Evolutionary conservation across 2,113 vertebrate genomes (phyloP).

Genomic region (Apus apus): DNA sequence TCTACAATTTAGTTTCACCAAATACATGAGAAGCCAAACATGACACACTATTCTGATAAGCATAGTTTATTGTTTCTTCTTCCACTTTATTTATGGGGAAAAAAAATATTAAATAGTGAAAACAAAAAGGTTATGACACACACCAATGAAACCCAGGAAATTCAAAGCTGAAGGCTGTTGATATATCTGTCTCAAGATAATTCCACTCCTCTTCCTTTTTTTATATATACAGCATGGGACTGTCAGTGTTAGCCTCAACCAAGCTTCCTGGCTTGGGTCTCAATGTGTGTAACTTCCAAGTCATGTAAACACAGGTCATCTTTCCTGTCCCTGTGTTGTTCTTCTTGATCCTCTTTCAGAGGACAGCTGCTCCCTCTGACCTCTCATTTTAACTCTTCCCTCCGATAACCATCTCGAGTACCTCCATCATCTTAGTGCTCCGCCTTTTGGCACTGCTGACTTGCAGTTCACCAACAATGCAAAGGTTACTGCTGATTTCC

Average conservation of each 20-base stretch:
- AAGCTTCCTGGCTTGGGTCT: neutral
- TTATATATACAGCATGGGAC: neutral
- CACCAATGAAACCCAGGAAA: constrained; percentile 9
- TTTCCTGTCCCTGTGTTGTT: neutral
- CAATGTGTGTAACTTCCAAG: neutral
- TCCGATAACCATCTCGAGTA: neutral
- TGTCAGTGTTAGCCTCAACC: neutral
- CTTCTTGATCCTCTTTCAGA: neutral
- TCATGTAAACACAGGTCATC: neutral
- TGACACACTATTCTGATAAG: neutral
- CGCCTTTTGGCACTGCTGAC: neutral
- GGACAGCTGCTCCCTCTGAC: neutral
- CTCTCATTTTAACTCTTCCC: neutral
- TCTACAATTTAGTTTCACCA: neutral
- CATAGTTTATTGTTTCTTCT: neutral
- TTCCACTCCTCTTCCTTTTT: constrained; percentile 14
- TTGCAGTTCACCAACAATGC: neutral
- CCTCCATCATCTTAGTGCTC: neutral
- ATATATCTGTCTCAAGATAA: constrained; percentile 1
- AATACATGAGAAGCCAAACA: neutral
- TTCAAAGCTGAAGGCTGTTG: neutral
- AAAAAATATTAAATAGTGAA: neutral
- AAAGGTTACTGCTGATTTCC: neutral
- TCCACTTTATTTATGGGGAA: neutral
- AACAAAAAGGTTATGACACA: neutral